These are phyloP conservation scores for Protonemura montana DNA, from an alignment of 2,888 invertebrate species.

Conservation along the genomic window DNA sequence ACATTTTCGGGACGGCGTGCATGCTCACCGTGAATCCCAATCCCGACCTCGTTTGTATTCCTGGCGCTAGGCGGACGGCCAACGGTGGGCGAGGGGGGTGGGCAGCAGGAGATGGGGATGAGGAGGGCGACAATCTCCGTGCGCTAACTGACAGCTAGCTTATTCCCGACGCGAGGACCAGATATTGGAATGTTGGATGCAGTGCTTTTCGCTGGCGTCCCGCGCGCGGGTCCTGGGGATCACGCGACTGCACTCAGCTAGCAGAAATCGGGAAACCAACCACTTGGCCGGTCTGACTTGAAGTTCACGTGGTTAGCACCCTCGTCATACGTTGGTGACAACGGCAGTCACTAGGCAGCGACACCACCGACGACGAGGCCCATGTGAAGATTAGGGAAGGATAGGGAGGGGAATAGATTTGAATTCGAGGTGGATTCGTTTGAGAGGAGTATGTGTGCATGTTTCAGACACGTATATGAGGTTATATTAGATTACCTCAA, in stretches of 20 bases:
- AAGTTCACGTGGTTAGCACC: not conserved
- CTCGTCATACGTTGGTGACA: not conserved
- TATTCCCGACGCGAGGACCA: not conserved
- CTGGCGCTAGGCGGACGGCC: not conserved
- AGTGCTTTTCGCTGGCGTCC: constrained; percentile 12
- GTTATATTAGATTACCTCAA: no score
- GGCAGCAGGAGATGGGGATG: not conserved
- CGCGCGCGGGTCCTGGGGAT: not conserved
- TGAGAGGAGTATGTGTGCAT: no score
- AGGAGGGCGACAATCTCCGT: not conserved
- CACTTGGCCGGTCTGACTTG: not conserved
- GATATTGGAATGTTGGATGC: constrained; percentile 12
- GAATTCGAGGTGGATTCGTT: no score
- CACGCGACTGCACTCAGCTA: not conserved
- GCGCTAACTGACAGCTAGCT: constrained; percentile 12
- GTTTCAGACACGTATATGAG: no score
- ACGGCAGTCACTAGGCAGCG: not conserved
- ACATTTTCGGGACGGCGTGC: constrained; percentile 15
- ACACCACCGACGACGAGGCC: not conserved
- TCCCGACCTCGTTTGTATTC: not conserved
- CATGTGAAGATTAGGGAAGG: no score
- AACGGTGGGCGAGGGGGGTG: not conserved
- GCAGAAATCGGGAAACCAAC: not conserved
- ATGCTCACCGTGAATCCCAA: not conserved
- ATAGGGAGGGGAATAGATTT: no score